Evolutionary conservation across 1,140 invertebrate genomes (phyloP).

Genomic region (Brachionus sp.): DNA sequence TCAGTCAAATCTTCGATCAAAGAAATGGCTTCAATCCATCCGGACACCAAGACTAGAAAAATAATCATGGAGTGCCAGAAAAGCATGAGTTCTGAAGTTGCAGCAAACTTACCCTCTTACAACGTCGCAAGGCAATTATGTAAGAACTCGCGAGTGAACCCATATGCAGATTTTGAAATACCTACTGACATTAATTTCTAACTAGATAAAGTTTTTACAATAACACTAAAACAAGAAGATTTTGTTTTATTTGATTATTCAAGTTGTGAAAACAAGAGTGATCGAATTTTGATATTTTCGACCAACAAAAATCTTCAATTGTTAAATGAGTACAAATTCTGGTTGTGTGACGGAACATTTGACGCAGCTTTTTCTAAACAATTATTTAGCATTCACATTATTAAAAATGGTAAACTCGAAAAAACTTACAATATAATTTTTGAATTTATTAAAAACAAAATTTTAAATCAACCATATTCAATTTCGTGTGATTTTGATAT

Average conservation of each 20-base stretch:
- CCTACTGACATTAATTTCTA: not conserved
- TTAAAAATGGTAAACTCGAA: not conserved
- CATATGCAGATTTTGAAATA: not conserved
- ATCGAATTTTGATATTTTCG: not conserved
- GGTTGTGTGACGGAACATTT: not conserved
- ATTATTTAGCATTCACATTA: not conserved
- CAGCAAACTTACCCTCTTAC: not conserved
- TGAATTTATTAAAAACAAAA: not conserved
- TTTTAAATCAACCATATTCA: not conserved
- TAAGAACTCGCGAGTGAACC: not conserved
- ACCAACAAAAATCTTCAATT: not conserved
- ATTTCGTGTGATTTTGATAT: not conserved
- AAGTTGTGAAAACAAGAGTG: not conserved
- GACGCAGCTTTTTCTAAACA: not conserved
- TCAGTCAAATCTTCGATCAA: not conserved
- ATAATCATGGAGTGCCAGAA: not conserved
- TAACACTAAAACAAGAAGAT: not conserved
- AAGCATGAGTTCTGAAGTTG: not conserved
- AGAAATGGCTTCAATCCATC: not conserved
- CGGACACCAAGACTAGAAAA: not conserved
- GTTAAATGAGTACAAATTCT: not conserved
- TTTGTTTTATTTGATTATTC: not conserved
- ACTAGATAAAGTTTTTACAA: not conserved
- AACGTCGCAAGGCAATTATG: not conserved
- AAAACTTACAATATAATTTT: not conserved